These are phyloP conservation scores for Pangasianodon hypophthalmus DNA, from an alignment of 2,113 vertebrate genomes.

Conservation along the genomic window DNA sequence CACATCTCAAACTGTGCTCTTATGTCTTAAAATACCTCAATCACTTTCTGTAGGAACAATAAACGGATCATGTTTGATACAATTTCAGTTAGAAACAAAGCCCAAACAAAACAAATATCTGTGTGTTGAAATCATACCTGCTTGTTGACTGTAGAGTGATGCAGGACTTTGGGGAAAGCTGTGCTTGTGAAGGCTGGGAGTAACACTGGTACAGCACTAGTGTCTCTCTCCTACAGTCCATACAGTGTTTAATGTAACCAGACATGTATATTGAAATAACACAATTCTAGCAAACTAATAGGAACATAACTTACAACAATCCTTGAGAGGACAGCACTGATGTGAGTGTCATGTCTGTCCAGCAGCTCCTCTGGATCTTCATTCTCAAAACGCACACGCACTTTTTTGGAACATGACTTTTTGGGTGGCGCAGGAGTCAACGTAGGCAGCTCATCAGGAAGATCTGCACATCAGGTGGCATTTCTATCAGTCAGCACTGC, in stretches of 20 bases:
- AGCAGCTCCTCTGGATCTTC: conserved; percentile 82
- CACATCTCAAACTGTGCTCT: background rate
- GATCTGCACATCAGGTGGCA: conserved; percentile 66
- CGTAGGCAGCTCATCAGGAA: conserved; percentile 84
- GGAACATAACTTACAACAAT: conserved; percentile 81
- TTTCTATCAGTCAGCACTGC: background rate
- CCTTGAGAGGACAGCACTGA: conserved; percentile 89
- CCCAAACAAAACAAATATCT: background rate
- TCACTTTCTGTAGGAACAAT: background rate
- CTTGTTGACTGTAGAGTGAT: conserved; percentile 78
- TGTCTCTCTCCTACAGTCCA: conserved; percentile 84
- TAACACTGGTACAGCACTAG: conserved; percentile 77
- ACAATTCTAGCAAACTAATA: background rate
- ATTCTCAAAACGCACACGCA: conserved; percentile 74
- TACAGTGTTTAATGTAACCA: background rate
- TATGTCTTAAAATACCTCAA: conserved; percentile 3
- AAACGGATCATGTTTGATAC: background rate
- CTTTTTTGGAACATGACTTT: conserved; percentile 80
- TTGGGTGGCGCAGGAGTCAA: conserved; percentile 88
- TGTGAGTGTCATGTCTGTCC: conserved; percentile 82
- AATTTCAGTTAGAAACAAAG: background rate
- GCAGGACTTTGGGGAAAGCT: conserved; percentile 87
- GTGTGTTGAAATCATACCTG: conserved; percentile 72
- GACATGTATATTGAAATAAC: background rate
- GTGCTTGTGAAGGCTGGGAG: conserved; percentile 79